Percentiles rank a stretch among this genome's conserved stretches.
Evolutionary conservation across 2,113 vertebrate species (phyloP).

Genomic region (Melozone crissalis): DNA sequence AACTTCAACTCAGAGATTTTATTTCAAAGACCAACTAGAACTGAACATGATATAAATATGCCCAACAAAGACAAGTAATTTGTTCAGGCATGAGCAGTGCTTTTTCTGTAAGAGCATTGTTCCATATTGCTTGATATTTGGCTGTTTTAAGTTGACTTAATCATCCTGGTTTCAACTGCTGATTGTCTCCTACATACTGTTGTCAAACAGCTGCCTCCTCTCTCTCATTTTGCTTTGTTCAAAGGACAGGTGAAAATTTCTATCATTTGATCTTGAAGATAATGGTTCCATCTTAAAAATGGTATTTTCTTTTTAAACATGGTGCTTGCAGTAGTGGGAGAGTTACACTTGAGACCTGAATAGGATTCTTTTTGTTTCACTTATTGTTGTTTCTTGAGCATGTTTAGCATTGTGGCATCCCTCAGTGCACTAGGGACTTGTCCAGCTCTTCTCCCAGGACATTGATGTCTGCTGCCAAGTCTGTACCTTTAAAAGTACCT

Average conservation of each 20-base stretch:
- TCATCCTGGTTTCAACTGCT: constrained; percentile 24
- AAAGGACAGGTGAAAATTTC: neutral
- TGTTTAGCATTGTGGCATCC: neutral
- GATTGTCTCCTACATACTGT: neutral
- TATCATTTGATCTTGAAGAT: constrained; percentile 10
- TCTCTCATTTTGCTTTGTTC: neutral
- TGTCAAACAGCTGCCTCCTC: neutral
- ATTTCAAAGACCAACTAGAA: neutral
- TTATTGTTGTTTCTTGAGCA: neutral
- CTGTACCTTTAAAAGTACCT: neutral
- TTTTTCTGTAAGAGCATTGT: neutral
- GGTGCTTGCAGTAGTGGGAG: neutral
- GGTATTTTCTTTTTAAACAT: neutral
- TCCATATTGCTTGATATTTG: neutral
- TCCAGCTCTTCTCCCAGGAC: neutral
- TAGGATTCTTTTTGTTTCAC: neutral
- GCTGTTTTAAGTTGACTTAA: neutral
- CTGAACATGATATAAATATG: neutral
- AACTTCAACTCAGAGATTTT: neutral
- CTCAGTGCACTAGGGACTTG: neutral
- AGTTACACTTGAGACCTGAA: neutral
- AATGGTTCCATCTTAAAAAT: constrained; percentile 12
- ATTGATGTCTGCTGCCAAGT: neutral
- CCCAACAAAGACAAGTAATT: neutral
- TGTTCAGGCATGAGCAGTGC: neutral